These are phyloP conservation scores for Deilephila elpenor DNA, from an alignment of 2,888 invertebrate genomes.

Conservation along the genomic window DNA sequence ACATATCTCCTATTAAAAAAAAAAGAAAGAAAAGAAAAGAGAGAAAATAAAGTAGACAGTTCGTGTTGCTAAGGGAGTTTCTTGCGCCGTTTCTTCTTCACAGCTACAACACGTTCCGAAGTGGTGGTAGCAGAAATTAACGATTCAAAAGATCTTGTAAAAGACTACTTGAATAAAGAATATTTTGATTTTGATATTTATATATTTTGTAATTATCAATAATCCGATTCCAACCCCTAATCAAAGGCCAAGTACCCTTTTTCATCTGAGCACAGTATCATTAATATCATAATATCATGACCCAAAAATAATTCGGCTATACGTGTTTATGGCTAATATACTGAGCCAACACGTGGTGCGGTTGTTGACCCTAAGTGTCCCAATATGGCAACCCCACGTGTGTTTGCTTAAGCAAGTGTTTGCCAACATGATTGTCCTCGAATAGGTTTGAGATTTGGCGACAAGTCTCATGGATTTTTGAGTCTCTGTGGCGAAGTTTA, in stretches of 20 bases:
- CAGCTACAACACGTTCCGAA: too few species aligned
- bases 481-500: too few species aligned
- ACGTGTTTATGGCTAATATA: constrained; percentile 62
- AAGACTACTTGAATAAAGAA: too few species aligned
- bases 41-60: too few species aligned
- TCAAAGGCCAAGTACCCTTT: neutral
- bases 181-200: too few species aligned
- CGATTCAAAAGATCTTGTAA: too few species aligned
- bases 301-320: constrained; percentile 37
- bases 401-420: constrained; percentile 49
- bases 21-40: too few species aligned
- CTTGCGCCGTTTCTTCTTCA: too few species aligned
- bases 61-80: too few species aligned
- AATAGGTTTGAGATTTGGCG: neutral
- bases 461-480: neutral
- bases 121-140: too few species aligned
- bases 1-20: too few species aligned
- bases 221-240: too few species aligned
- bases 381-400: constrained; percentile 61
- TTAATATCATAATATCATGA: neutral
- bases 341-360: constrained; percentile 63
- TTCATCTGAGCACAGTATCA: neutral
- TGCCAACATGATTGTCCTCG: constrained; percentile 47
- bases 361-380: constrained; percentile 62
- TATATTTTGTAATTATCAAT: neutral